Percentiles rank a stretch among this genome's conserved stretches.
phyloP scores from a whole-genome alignment of 2,797 vertebrate species.

The Holocentrus rufus region DNA sequence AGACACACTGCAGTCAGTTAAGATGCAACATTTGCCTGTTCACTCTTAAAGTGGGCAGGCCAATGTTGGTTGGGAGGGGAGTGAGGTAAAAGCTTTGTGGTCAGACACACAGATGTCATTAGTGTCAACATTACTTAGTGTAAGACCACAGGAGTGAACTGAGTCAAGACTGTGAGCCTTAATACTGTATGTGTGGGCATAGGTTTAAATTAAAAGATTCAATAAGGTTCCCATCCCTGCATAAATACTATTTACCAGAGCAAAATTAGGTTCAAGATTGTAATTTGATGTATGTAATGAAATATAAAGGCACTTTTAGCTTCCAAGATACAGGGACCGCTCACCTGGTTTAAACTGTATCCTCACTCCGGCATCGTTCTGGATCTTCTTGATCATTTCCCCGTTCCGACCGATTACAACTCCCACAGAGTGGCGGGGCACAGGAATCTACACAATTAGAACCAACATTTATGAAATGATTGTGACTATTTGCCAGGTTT shows the following conservation, averaged over 20 bases:
- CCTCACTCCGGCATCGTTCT: slow-evolving; percentile 93
- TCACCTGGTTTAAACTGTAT: slow-evolving; percentile 98
- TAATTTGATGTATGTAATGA: neutral
- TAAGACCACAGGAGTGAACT: too few species aligned
- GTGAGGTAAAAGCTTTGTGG: too few species aligned
- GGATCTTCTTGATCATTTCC: slow-evolving; percentile 99
- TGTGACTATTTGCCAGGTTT: neutral
- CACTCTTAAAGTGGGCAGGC: too few species aligned
- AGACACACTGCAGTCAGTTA: too few species aligned
- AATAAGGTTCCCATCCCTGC: too few species aligned
- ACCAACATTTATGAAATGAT: neutral
- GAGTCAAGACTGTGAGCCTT: too few species aligned
- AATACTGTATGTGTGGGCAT: too few species aligned
- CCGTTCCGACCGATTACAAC: slow-evolving; percentile 94
- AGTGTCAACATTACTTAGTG: too few species aligned
- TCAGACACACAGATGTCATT: too few species aligned
- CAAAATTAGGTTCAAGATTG: neutral
- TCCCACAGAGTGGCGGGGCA: slow-evolving; percentile 94
- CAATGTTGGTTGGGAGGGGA: too few species aligned
- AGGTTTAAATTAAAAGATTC: too few species aligned
- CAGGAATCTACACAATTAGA: slow-evolving; percentile 84
- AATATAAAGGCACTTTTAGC: neutral
- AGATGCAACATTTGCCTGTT: too few species aligned
- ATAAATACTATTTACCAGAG: neutral
- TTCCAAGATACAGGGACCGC: neutral